phyloP scores from a whole-genome alignment of 2,888 invertebrate genomes.

The Dorcus parallelipipedus region DNA sequence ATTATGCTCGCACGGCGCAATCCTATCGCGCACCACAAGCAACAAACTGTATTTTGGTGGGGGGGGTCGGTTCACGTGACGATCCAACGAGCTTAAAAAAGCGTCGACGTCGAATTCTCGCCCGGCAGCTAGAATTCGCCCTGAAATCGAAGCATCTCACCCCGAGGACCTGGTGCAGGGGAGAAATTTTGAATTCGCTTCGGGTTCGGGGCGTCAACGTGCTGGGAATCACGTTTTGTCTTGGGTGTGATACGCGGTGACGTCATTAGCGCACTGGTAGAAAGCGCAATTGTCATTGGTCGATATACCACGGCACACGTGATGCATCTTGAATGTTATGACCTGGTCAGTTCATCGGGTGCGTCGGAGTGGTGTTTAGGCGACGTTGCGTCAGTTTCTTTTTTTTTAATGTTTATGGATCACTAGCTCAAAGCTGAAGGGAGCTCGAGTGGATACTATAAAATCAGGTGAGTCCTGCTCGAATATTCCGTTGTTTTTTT shows the following conservation, averaged over 20 bases:
- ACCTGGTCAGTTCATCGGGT: constrained; percentile 32
- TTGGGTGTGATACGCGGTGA: constrained; percentile 34
- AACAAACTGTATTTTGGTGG: constrained; percentile 13
- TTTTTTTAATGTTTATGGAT: not conserved
- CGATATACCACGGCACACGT: constrained; percentile 45
- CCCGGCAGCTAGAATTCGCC: not conserved
- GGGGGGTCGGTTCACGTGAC: constrained; percentile 13
- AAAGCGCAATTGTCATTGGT: constrained; percentile 48
- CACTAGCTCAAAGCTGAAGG: not conserved
- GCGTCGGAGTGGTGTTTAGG: constrained; percentile 49
- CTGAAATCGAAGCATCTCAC: not conserved
- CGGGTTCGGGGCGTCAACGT: not conserved
- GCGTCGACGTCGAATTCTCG: not conserved
- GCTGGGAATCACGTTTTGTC: not conserved
- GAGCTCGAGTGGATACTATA: constrained; percentile 38
- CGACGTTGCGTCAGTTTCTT: not conserved
- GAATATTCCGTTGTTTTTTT: not conserved
- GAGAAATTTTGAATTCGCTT: not conserved
- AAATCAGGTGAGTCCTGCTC: not conserved
- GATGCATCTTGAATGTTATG: constrained; percentile 35
- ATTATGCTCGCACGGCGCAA: constrained; percentile 14
- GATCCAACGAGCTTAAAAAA: not conserved
- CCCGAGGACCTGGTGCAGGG: not conserved
- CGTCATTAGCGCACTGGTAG: constrained; percentile 47
- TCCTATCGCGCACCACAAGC: constrained; percentile 23